Base-by-base conservation (phyloP, 2,888 invertebrate species). In the Catocala nupta region DNA sequence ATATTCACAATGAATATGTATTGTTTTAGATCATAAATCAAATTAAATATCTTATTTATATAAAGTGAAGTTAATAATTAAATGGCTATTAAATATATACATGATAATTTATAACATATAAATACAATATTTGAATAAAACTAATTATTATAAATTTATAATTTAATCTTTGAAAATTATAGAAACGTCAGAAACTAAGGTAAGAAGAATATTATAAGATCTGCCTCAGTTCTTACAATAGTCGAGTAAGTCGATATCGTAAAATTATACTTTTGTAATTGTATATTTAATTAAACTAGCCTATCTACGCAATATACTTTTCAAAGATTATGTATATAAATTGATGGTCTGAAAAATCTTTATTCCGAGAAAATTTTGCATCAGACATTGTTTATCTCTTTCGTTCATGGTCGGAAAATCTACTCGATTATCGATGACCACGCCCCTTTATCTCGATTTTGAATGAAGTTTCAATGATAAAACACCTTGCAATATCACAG, bases 401-500 rank as follows among this genome's bases (percentile, higher is more conserved):
- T 70, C 69, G 64, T 66, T 71, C 69, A 76, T 65, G 68, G 69
- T 62, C 53, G 55, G 64, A 74, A 77, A 70, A 70, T 75, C 69
- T 73, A 65, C 77, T 83, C 83, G 83, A 83, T 80, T 79, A 56
- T 75, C 73, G 59, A 71, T 78, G 82, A 83, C 82, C 81, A 81
- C 83, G 83, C 81, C 82, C 82, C 84, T 84, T 84, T 84, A 85
- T 85, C 87, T 87, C 85, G 83, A 88, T 84, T 87, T 81, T 82
- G 71, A 73, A 63, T 87, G 85, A 89, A 91, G 84, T 88, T 87
- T 86, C 88, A 87, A 90, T 86, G 86, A 84, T 87, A 90, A 86
- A 91, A 90, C 82, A 90, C 86, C 88, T 91, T 89, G 88, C 88
- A 83, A 84, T 87, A 89, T 85, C 88, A 88, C 86, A 88, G 86